A percentile compares a stretch with the other conserved stretches of the same genome.
These are phyloP conservation scores for Athrips mouffetella DNA, from an alignment of 2,888 invertebrate species.

Conservation along the genomic window DNA sequence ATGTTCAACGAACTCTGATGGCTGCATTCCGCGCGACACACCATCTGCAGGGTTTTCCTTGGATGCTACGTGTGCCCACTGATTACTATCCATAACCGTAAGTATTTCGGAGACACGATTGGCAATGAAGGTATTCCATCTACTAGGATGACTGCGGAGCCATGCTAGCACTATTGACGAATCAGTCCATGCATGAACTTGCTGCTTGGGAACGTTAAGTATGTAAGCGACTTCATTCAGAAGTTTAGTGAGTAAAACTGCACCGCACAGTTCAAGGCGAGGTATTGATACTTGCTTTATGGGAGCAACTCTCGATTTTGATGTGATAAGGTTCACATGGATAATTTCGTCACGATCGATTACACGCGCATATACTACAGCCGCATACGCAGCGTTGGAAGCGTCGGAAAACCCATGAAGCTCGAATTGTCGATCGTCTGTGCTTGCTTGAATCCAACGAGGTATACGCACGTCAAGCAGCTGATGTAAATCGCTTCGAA, in stretches of 20 bases:
- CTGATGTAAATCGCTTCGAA: constrained; percentile 15
- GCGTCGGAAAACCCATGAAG: not conserved
- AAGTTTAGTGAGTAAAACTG: constrained; percentile 13
- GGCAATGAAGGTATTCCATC: constrained; percentile 29
- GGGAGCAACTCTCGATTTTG: not conserved
- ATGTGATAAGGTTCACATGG: not conserved
- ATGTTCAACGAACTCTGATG: not conserved
- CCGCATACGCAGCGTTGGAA: not conserved
- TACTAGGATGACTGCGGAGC: constrained; percentile 22
- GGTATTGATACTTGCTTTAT: not conserved
- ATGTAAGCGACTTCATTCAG: constrained; percentile 16
- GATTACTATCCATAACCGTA: constrained; percentile 13
- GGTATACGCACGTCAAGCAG: constrained; percentile 18
- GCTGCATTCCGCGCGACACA: not conserved
- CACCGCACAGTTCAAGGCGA: not conserved
- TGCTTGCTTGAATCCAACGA: constrained; percentile 18
- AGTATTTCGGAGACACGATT: constrained; percentile 30
- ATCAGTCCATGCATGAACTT: constrained; percentile 21
- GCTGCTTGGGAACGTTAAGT: constrained; percentile 8
- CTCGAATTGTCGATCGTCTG: not conserved
- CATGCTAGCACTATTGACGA: constrained; percentile 21
- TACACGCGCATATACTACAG: constrained; percentile 18
- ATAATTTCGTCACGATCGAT: not conserved
- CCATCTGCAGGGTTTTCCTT: not conserved
- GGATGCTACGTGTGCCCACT: constrained; percentile 28